These are phyloP conservation scores for Erythrocebus patas DNA, from an alignment of 2,113 vertebrate genomes.

Conservation along the genomic window DNA sequence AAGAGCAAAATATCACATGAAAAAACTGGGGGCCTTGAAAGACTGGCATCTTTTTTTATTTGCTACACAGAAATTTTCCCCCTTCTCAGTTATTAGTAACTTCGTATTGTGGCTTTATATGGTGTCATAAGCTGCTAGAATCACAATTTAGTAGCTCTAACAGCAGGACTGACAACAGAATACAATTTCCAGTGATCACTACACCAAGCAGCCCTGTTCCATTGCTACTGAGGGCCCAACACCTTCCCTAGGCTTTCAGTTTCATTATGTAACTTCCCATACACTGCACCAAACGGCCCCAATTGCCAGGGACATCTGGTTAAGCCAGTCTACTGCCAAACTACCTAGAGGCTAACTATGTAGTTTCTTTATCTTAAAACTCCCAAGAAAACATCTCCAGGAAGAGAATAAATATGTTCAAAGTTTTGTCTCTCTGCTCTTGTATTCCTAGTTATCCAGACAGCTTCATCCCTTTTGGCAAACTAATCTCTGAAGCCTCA, in stretches of 20 bases:
- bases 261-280: background rate
- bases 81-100: conserved; percentile 37
- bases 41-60: background rate
- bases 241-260: background rate
- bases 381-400: background rate
- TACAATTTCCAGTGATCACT: background rate
- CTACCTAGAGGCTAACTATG: background rate
- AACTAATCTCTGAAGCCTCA: background rate
- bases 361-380: background rate
- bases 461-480: background rate
- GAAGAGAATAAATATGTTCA: background rate
- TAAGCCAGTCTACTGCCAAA: background rate
- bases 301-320: background rate
- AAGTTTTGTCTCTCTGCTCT: background rate
- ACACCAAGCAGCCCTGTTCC: background rate
- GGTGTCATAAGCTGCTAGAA: conserved; percentile 28
- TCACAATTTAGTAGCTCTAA: background rate
- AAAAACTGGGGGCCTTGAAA: conserved; percentile 30
- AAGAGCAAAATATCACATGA: background rate
- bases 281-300: background rate
- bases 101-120: background rate
- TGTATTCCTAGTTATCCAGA: background rate
- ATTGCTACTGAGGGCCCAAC: rapidly evolving
- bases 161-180: background rate
- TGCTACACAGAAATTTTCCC: background rate